phyloP scores from a whole-genome alignment of 2,888 invertebrate species.

The Dynastes hyllus region DNA sequence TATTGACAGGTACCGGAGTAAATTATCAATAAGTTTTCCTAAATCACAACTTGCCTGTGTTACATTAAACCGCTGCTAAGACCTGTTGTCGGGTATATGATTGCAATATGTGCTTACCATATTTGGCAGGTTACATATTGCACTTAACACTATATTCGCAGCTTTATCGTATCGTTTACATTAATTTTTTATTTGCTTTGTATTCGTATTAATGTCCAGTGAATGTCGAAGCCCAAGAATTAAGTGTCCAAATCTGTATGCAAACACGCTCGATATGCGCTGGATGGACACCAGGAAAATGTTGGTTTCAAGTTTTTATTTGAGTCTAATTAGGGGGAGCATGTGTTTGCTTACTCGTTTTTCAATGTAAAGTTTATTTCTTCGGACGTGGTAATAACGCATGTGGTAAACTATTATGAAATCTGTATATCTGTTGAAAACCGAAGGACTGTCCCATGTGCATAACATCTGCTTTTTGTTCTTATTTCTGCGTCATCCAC shows the following conservation, averaged over 20 bases:
- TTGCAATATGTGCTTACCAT: constrained; percentile 29
- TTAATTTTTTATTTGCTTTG: not conserved
- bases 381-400: not conserved
- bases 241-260: not conserved
- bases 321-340: not conserved
- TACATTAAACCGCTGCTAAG: constrained; percentile 7
- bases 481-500: not conserved
- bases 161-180: not conserved
- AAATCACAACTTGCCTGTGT: constrained; percentile 5
- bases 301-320: not conserved
- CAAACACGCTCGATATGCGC: too few species aligned
- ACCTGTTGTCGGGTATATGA: not conserved
- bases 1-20: constrained; percentile 27
- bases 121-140: constrained; percentile 24
- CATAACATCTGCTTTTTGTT: constrained; percentile 5
- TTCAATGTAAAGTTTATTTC: not conserved
- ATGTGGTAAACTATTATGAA: constrained; percentile 9
- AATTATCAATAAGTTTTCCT: constrained; percentile 11
- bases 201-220: not conserved
- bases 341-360: constrained; percentile 4
- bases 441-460: constrained; percentile 3
- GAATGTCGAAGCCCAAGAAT: not conserved
- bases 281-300: not conserved
- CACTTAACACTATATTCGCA: not conserved
- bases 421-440: constrained; percentile 9